Evolutionary conservation across 1,140 invertebrate genomes (phyloP).

Genomic region (Bilobella aurantiaca): DNA sequence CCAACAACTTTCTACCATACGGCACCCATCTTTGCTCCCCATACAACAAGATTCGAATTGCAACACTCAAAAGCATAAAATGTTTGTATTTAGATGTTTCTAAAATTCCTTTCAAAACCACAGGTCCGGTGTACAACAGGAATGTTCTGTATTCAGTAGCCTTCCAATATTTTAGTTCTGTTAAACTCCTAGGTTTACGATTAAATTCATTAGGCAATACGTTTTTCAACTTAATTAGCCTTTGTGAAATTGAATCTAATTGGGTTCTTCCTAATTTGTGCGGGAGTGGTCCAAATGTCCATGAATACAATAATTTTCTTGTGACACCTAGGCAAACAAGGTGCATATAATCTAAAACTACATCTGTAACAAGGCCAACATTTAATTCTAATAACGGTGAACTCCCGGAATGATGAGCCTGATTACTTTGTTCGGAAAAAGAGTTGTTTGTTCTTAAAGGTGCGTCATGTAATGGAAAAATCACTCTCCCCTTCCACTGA

Average conservation of each 20-base stretch:
- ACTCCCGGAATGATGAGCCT: background rate
- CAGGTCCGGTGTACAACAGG: constrained; percentile 20
- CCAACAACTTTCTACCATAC: constrained; percentile 36
- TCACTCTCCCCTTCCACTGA: constrained; percentile 17
- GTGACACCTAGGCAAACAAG: constrained; percentile 33
- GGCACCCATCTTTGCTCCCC: background rate
- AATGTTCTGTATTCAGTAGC: constrained; percentile 27
- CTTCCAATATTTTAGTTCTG: constrained; percentile 23
- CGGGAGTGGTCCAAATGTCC: constrained; percentile 30
- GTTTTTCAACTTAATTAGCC: background rate
- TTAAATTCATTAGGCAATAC: constrained; percentile 14
- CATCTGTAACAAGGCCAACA: constrained; percentile 1
- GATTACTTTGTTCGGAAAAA: background rate
- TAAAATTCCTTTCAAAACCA: constrained; percentile 17
- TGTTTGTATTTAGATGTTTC: constrained; percentile 34
- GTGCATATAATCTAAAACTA: constrained; percentile 12
- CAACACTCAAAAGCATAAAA: constrained; percentile 39
- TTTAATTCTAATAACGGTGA: background rate
- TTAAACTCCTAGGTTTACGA: constrained; percentile 21
- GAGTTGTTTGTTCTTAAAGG: background rate
- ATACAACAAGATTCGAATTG: constrained; percentile 33
- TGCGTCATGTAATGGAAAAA: background rate
- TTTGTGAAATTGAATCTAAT: constrained; percentile 8
- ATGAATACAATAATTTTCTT: constrained; percentile 35
- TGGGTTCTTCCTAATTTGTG: background rate